Evolutionary conservation across 2,888 invertebrate genomes (phyloP).

Genomic region (Blastobasis lacticolella): DNA sequence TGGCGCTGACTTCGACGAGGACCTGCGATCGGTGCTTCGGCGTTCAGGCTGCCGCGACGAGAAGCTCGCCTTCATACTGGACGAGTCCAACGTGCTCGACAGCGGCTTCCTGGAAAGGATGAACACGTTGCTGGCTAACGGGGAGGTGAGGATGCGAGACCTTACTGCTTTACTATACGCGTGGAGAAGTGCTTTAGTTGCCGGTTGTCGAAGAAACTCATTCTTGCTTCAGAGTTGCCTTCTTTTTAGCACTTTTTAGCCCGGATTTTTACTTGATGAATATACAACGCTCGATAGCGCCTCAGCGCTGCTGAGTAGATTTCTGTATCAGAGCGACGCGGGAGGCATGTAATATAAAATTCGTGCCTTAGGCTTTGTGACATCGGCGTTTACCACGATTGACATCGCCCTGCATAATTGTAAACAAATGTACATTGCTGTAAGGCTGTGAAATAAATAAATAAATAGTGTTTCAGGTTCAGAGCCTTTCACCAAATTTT

Average conservation of each 20-base stretch:
- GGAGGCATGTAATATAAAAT: too few relatives aligned
- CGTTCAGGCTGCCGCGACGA: slow-evolving; percentile 95
- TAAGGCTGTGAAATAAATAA: too few relatives aligned
- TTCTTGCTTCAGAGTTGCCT: not conserved
- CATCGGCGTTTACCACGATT: too few relatives aligned
- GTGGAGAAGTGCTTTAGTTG: not conserved
- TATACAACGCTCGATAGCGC: too few relatives aligned
- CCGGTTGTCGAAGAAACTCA: not conserved
- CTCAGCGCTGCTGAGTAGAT: too few relatives aligned
- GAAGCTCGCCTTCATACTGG: slow-evolving; percentile 98
- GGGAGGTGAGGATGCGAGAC: slow-evolving; percentile 77
- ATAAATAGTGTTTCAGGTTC: not conserved
- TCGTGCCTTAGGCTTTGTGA: too few relatives aligned
- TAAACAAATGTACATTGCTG: too few relatives aligned
- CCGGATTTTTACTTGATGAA: not conserved
- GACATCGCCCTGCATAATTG: too few relatives aligned
- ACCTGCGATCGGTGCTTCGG: slow-evolving; percentile 90
- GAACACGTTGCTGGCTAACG: slow-evolving; percentile 99
- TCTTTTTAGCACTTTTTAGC: not conserved
- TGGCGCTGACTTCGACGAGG: slow-evolving; percentile 99
- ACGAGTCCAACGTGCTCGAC: slow-evolving; percentile 99
- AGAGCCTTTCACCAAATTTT: not conserved
- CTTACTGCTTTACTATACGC: not conserved
- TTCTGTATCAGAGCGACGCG: too few relatives aligned
- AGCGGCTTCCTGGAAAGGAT: slow-evolving; percentile 99